Percentiles rank a stretch among this genome's conserved stretches.
These are phyloP conservation scores for Drosophila sp. DNA, from an alignment of 1,140 invertebrate genomes.

Conservation along the genomic window DNA sequence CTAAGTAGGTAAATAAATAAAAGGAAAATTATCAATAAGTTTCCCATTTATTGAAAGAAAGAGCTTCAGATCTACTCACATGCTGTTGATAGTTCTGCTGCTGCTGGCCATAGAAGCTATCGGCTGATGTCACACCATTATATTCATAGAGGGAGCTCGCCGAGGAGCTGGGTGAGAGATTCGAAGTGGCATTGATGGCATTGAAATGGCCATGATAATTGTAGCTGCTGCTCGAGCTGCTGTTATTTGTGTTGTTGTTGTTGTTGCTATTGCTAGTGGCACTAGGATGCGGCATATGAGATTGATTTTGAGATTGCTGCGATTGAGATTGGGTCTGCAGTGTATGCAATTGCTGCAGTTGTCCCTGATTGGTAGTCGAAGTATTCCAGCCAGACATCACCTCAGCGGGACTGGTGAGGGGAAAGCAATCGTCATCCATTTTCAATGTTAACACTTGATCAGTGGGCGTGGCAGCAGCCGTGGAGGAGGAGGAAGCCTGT, in stretches of 20 bases:
- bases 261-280: conserved; percentile 37
- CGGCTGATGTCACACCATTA: conserved; percentile 47
- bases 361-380: conserved; percentile 28
- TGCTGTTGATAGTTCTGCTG: conserved; percentile 68
- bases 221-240: conserved; percentile 56
- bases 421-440: conserved; percentile 91
- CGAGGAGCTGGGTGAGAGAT: conserved; percentile 69
- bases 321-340: conserved; percentile 52
- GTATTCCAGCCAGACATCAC: conserved; percentile 76
- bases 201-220: conserved; percentile 77
- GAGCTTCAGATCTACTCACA: conserved; percentile 45
- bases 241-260: conserved; percentile 37
- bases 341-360: conserved; percentile 61
- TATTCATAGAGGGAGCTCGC: conserved; percentile 73
- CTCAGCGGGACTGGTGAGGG: conserved; percentile 85
- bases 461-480: conserved; percentile 57
- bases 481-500: conserved; percentile 43
- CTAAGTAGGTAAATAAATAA: conserved; percentile 25
- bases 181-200: conserved; percentile 66
- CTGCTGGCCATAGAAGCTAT: conserved; percentile 63
- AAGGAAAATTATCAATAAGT: neutral
- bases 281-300: conserved; percentile 37
- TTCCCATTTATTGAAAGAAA: too few species aligned
- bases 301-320: conserved; percentile 29
- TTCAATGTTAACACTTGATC: conserved; percentile 85